Evolutionary conservation across 2,113 vertebrate genomes (phyloP), one percentile per base, ranked within the genome.

Genomic region (Pachycephala philippinensis): DNA sequence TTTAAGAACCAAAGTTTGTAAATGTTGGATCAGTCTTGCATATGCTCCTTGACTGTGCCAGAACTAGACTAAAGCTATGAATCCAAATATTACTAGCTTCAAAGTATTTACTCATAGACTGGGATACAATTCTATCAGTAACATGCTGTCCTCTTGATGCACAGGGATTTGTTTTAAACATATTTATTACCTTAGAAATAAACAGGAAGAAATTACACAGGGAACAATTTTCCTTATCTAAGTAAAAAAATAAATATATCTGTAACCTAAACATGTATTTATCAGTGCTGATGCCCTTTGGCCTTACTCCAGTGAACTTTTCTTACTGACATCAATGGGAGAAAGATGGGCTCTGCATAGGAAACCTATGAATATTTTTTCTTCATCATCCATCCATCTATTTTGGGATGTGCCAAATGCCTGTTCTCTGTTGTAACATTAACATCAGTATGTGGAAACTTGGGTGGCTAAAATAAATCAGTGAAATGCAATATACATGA

Each of bases 371-470:
- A 93, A 69, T 90, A 66, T 84, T 94, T 96, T 93, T 93, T 82
- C 86, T 93, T 92, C 83, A 90, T 96, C 91, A 90, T 91, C 82
- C 56, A 74, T 88, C 91, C 65, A 54, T 95, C 96, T 97, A 97
- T 97, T 97, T 94, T 94, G 92, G 71, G 97, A 97, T 89, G 97
- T 97, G 97, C 90, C 82, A 96, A 97, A 96, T 97, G 95, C 94
- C 87, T 96, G 89, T 76, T 95, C 97, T 96, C 96, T 97, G 96
- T 96, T 97, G 97, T 97, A 97, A 97, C 95, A 90, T 94, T 97
- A 97, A 96, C 78, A 95, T 90, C 89, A 95, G 90, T 89, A 91
- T 95, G 96, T 97, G 95, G 96, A 97, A 97, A 96, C 89, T 96
- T 18, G 80, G 72, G 83, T 89, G 93, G 96, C 97, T 97, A 97